A percentile compares a stretch with the other conserved stretches of the same genome.
Evolutionary conservation across 1,140 invertebrate genomes (phyloP).

Genomic region (Neomicropteryx cornuta): DNA sequence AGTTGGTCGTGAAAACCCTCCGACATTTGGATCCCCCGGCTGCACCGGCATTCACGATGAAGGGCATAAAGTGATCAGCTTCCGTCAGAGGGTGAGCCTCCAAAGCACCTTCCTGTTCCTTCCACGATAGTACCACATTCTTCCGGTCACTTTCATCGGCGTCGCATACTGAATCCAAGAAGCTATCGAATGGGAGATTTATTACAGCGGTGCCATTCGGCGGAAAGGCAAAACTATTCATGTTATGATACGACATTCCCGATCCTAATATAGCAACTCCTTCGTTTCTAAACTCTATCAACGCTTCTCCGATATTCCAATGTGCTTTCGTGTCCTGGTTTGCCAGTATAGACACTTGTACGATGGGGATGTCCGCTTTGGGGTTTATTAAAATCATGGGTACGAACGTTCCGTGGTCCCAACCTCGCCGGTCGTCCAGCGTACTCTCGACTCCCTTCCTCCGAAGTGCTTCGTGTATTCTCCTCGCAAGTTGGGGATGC

Average conservation of each 20-base stretch:
- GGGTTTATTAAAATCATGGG: slow-evolving; percentile 12
- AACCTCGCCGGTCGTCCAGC: no score
- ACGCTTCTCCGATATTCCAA: no score
- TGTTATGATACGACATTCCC: no score
- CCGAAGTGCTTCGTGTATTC: slow-evolving; percentile 10
- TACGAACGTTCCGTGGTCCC: slow-evolving; percentile 3
- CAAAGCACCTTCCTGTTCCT: slow-evolving; percentile 8
- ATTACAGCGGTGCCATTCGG: not conserved
- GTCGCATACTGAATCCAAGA: slow-evolving; percentile 11
- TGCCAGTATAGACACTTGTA: not conserved
- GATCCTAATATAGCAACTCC: no score
- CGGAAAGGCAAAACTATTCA: no score
- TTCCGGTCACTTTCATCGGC: slow-evolving; percentile 9
- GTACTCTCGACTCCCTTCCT: slow-evolving; percentile 3
- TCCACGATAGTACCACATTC: slow-evolving; percentile 15
- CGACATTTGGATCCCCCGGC: no score
- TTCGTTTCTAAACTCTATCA: no score
- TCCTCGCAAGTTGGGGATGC: slow-evolving; percentile 9
- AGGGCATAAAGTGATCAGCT: slow-evolving; percentile 19
- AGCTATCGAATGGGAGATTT: slow-evolving; percentile 9
- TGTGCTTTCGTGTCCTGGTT: not conserved
- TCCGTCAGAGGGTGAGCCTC: slow-evolving; percentile 13
- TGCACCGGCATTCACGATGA: slow-evolving; percentile 17
- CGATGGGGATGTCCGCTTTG: not conserved
- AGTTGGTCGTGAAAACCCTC: no score